These are phyloP conservation scores for Tetragnatha versicolor DNA, from an alignment of 1,140 invertebrate species.

Conservation along the genomic window DNA sequence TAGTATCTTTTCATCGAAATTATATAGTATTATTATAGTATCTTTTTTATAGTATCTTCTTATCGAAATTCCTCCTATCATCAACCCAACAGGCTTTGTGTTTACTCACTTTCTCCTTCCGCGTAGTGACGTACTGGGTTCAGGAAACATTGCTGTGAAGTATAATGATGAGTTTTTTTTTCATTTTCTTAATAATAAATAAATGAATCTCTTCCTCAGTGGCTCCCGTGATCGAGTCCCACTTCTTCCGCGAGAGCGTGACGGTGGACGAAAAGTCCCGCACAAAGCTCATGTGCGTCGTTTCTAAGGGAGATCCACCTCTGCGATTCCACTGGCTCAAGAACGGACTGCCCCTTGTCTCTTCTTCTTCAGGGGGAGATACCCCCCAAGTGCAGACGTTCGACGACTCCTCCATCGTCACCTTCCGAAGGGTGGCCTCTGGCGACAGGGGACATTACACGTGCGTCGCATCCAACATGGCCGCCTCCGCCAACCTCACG, in stretches of 20 bases:
- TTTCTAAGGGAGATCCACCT: conserved; percentile 46
- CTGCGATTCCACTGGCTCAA: conserved; percentile 41
- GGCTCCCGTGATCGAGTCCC: conserved; percentile 47
- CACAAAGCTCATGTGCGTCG: conserved; percentile 67
- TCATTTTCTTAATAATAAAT: too few relatives aligned
- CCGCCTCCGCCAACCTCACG: conserved; percentile 36
- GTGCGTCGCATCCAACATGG: conserved; percentile 47
- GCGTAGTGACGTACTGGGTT: too few relatives aligned
- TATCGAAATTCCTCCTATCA: too few relatives aligned
- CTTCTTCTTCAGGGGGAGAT: conserved; percentile 23
- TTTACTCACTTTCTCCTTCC: too few relatives aligned
- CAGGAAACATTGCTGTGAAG: too few relatives aligned
- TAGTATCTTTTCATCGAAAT: too few relatives aligned
- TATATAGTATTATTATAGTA: too few relatives aligned
- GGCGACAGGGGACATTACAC: conserved; percentile 43
- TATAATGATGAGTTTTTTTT: too few relatives aligned
- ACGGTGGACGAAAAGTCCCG: conserved; percentile 73
- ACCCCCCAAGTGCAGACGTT: conserved; percentile 36
- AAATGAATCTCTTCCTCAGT: too few relatives aligned
- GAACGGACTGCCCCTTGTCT: conserved; percentile 2
- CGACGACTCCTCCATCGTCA: conserved; percentile 48
- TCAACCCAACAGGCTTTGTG: too few relatives aligned
- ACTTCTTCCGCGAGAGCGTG: conserved; percentile 61
- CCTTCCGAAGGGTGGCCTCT: conserved; percentile 39
- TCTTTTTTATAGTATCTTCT: too few relatives aligned